A percentile compares a stretch with the other conserved stretches of the same genome.
Evolutionary conservation across 2,888 invertebrate genomes (phyloP).

Genomic region (Trimorus sp.): DNA sequence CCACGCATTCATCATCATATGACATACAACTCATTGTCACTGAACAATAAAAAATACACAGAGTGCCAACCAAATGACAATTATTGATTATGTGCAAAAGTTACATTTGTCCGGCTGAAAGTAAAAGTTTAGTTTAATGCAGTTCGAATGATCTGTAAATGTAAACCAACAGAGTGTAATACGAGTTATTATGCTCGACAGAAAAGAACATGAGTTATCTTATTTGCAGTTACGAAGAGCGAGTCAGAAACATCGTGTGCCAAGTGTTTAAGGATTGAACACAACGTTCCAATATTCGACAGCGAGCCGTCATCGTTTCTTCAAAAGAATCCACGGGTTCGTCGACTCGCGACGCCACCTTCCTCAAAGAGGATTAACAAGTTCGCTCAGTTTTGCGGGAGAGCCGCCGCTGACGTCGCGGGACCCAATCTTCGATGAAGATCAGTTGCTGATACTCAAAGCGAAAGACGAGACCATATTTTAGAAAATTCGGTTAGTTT

Average conservation of each 20-base stretch:
- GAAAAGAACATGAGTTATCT: slow-evolving; percentile 67
- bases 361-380: slow-evolving; percentile 45
- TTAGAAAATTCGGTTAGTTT: slow-evolving; percentile 42
- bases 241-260: slow-evolving; percentile 68
- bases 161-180: slow-evolving; percentile 31
- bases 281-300: slow-evolving; percentile 58
- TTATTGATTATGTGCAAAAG: background rate
- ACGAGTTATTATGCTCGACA: slow-evolving; percentile 48
- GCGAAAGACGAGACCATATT: slow-evolving; percentile 17
- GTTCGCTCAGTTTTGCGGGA: slow-evolving; percentile 32
- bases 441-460: slow-evolving; percentile 22
- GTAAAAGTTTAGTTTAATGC: slow-evolving; percentile 2
- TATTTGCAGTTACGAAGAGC: slow-evolving; percentile 68
- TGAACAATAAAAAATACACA: slow-evolving; percentile 11
- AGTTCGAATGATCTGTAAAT: slow-evolving; percentile 54
- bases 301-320: slow-evolving; percentile 55
- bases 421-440: slow-evolving; percentile 39
- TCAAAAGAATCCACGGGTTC: slow-evolving; percentile 56
- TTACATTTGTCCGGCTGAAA: slow-evolving; percentile 3
- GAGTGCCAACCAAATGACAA: slow-evolving; percentile 11
- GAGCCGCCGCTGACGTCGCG: slow-evolving; percentile 48
- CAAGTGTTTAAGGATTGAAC: slow-evolving; percentile 66
- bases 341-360: slow-evolving; percentile 38
- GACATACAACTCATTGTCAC: background rate
- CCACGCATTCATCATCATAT: too few species aligned